These are phyloP conservation scores for Geococcyx californianus DNA, from an alignment of 2,113 vertebrate genomes.

Conservation along the genomic window DNA sequence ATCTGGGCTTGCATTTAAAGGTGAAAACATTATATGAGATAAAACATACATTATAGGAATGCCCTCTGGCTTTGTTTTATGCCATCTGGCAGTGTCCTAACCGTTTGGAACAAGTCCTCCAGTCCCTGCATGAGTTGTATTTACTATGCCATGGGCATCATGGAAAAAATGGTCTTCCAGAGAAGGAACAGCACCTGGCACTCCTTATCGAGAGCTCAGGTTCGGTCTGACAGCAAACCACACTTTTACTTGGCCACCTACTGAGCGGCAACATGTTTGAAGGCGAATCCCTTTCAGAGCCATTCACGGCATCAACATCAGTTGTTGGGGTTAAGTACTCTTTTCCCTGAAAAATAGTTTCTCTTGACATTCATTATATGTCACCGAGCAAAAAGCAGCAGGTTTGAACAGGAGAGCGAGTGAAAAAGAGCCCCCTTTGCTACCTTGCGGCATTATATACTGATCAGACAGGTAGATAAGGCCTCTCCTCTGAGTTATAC, in stretches of 20 bases:
- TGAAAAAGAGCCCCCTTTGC: not conserved
- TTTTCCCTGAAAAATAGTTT: not conserved
- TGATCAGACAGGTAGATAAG: slow-evolving; percentile 1
- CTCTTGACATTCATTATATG: not conserved
- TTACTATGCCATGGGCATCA: not conserved
- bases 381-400: not conserved
- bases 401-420: slow-evolving; percentile 29
- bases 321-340: not conserved
- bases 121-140: not conserved
- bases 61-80: not conserved
- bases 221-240: not conserved
- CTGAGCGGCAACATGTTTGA: not conserved
- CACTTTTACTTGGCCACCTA: not conserved
- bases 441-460: not conserved
- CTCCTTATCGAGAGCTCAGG: not conserved
- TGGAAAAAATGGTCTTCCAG: not conserved
- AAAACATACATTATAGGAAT: not conserved
- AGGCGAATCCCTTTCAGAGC: not conserved
- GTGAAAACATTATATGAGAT: not conserved
- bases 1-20: not conserved
- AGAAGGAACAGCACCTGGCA: not conserved
- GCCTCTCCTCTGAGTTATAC: not conserved
- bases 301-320: not conserved
- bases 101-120: not conserved
- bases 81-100: not conserved